A percentile compares a stretch with the other conserved stretches of the same genome.
Conservation (phyloP, 2,888 invertebrate species). For the Eupeodes luniger region DNA sequence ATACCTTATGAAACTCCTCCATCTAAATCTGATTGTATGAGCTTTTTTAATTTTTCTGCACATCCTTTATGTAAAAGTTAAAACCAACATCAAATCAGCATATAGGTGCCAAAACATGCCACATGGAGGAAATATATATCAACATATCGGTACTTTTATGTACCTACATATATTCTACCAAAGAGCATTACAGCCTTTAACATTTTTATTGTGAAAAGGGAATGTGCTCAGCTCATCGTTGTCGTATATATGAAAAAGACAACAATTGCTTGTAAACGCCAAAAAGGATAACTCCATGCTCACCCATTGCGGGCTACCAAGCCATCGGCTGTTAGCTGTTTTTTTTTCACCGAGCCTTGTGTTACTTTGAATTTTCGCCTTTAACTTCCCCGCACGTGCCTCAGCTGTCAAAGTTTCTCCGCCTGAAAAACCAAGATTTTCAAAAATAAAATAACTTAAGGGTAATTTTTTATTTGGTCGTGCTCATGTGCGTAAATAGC, state of each 20-base stretch:
- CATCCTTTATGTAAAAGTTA: background rate
- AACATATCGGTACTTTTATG: constrained; percentile 3
- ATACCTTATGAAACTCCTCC: no score
- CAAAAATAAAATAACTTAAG: constrained; percentile 36
- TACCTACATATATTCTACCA: background rate
- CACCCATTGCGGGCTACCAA: constrained; percentile 28
- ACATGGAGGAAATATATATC: constrained; percentile 62
- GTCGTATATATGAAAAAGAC: constrained; percentile 25
- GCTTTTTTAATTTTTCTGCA: constrained; percentile 1
- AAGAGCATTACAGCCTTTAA: constrained; percentile 2
- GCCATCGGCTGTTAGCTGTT: constrained; percentile 51
- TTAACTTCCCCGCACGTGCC: constrained; percentile 16
- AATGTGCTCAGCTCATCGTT: constrained; percentile 29
- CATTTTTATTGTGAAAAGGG: constrained; percentile 27
- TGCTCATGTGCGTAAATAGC: constrained; percentile 58
- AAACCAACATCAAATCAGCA: constrained; percentile 43
- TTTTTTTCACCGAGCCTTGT: constrained; percentile 53
- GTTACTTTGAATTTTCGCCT: constrained; percentile 57
- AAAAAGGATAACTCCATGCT: constrained; percentile 46
- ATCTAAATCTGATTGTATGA: no score
- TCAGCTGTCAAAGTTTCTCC: constrained; percentile 37
- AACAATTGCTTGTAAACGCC: constrained; percentile 41
- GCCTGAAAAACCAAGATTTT: background rate
- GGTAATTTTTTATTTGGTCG: constrained; percentile 59
- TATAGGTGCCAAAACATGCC: constrained; percentile 58